Evolutionary conservation across 2,113 vertebrate genomes (phyloP).

Genomic region (Mesitornis unicolor): DNA sequence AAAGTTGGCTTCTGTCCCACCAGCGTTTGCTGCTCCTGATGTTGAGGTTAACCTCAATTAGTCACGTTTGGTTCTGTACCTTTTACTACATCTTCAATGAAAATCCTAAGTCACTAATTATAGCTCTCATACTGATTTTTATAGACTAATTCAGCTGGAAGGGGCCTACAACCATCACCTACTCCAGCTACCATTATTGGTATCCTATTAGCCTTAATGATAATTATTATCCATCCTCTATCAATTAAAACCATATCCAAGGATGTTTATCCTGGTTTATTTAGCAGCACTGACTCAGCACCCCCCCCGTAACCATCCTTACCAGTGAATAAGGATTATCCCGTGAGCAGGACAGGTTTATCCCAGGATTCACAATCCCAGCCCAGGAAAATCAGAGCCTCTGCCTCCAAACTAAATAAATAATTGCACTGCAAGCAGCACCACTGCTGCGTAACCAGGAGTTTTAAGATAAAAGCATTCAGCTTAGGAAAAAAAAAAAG

Average conservation of each 20-base stretch:
- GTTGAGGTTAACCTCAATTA: background rate
- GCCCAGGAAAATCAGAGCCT: background rate
- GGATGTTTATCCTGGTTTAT: background rate
- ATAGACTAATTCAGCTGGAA: background rate
- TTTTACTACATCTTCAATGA: background rate
- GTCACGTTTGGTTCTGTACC: background rate
- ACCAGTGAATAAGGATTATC: background rate
- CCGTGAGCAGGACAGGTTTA: background rate
- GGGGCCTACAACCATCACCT: background rate
- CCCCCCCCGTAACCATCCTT: background rate
- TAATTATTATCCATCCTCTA: background rate
- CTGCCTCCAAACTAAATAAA: conserved; percentile 30
- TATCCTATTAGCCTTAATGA: no score
- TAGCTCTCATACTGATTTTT: background rate
- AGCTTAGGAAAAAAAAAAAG: background rate
- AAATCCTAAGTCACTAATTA: background rate
- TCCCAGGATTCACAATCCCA: background rate
- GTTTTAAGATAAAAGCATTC: conserved; percentile 23
- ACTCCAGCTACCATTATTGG: background rate
- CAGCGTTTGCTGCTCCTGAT: background rate
- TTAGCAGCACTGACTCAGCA: background rate
- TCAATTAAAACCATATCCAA: background rate
- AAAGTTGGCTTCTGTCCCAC: background rate
- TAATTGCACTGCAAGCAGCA: background rate
- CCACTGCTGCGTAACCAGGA: background rate